Base-by-base conservation (phyloP, 2,797 vertebrate genomes). In the Myotis vivesi region DNA sequence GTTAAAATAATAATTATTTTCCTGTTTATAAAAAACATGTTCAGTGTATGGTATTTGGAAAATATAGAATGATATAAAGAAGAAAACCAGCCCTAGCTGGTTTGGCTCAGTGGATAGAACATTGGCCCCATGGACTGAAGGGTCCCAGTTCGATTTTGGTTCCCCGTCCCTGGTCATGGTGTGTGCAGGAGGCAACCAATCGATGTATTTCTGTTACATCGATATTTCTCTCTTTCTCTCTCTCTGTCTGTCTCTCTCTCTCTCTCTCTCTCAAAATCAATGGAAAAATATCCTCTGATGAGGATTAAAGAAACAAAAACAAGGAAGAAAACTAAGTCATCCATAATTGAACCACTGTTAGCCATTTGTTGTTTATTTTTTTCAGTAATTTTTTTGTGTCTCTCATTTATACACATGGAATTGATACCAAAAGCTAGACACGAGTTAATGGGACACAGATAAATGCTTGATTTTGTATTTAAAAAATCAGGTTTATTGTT, bases 391-490 rank as follows among this genome's bases (percentile, higher is more conserved):
- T 91, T 41, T 86, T 25, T 46, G 0, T 38, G 28, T 38, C 55
- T 92, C 15, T 71, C n/a, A 8, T 73, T 87, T 9, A 36, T 55
- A n/a, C 9, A 62, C 71, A 55, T 3, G 6, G 20, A 11, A 77
- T 82, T 62, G 20, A 75, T 86, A 76, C 1, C 2, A 80, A 83
- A 95, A 95, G 86, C 16, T 53, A 91, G 36, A 84, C 23, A 68
- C 46, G 11, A 86, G 15, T 84, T 93, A 80, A 41, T 79, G 57
- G n/a, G 17, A 33, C 6, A 0, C n/a, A 36, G 72, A 55, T 75
- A 15, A 28, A 38, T 59, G 22, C 12, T 82, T 81, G 88, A 85
- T 88, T 94, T 89, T 95, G 16, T 91, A 46, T 25, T 92, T 92
- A 72, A 66, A 86, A 91, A 87, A 53, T 85, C 7, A 91, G 36